These are phyloP conservation scores for Cygnus olor DNA, from an alignment of 2,797 vertebrate species.

Conservation along the genomic window DNA sequence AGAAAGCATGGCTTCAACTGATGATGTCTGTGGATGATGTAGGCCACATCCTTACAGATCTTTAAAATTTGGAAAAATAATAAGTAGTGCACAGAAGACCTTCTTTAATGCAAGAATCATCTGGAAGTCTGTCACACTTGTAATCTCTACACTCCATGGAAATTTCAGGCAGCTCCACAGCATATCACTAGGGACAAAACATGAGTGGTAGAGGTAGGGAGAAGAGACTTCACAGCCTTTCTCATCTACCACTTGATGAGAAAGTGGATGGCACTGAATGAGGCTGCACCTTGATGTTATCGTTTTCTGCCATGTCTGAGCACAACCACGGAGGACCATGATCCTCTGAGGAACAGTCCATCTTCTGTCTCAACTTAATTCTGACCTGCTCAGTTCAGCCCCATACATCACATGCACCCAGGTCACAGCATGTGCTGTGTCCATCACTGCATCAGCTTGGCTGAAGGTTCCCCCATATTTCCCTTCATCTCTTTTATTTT, in stretches of 20 bases:
- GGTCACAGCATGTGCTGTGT: too few species aligned
- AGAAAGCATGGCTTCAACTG: not conserved
- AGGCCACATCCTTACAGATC: not conserved
- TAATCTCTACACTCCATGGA: not conserved
- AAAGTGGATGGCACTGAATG: not conserved
- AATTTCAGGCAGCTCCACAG: not conserved
- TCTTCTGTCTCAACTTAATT: not conserved
- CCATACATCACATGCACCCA: accelerated
- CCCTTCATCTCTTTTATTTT: not conserved
- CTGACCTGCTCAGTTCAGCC: not conserved
- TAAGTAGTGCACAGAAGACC: not conserved
- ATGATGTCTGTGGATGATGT: not conserved
- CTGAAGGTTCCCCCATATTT: not conserved
- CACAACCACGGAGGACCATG: not conserved
- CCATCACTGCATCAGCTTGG: not conserved
- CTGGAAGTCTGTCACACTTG: not conserved
- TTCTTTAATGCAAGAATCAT: not conserved
- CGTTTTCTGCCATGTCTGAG: not conserved
- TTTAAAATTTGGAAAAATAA: not conserved
- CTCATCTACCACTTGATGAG: not conserved
- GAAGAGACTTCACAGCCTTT: not conserved
- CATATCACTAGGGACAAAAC: not conserved
- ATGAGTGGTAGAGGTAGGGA: not conserved
- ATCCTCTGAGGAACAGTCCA: not conserved
- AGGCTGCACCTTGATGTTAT: not conserved